Evolutionary conservation across 2,888 invertebrate species (phyloP), one percentile per base, ranked within the genome.

Genomic region (Eristalinus sepulchralis): DNA sequence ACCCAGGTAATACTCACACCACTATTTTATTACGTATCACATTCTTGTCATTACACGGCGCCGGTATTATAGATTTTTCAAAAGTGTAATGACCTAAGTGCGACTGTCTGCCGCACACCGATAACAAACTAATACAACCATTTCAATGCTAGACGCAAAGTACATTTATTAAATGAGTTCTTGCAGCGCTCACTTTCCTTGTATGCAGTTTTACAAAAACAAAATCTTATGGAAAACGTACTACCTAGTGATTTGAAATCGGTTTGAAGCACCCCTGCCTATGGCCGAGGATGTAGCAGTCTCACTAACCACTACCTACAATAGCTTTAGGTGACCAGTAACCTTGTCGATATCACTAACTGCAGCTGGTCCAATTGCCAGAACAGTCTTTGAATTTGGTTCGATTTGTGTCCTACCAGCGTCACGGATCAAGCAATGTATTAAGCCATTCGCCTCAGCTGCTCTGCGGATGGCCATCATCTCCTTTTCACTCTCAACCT

Each of bases 351-450:
- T 94, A 60, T 95, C 91, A 89, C 94, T 94, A 89, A 95, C 95
- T 55, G 96, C 95, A 3, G 97, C 98, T 64, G 98, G 99, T n/a
- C 99, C 99, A 72, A 99, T 94, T 0, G 97, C 98, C 76, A 98
- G 93, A 1, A 98, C 98, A 78, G 99, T 99, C 90, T 95, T 95
- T 10, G 97, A 96, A 88, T 98, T 98, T 0, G 96, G 95, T 63
- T 96, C 96, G 87, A 99, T 96, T 93, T 99, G 98, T 6, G 98
- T 99, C 88, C 97, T 95, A 1, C 99, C 99, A 4, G 98, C 98
- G 93, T 99, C 98, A 88, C 95, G 94, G 83, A 99, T 96, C 33
- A 97, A 91, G 84, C 96, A 95, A 11, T 96, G 95, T 47, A 96
- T 93, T 0, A 98, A 93, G 34, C 96, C 96, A 81, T 94, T 91